Conservation (phyloP, 2,113 vertebrate genomes). For the Plectropomus leopardus region DNA sequence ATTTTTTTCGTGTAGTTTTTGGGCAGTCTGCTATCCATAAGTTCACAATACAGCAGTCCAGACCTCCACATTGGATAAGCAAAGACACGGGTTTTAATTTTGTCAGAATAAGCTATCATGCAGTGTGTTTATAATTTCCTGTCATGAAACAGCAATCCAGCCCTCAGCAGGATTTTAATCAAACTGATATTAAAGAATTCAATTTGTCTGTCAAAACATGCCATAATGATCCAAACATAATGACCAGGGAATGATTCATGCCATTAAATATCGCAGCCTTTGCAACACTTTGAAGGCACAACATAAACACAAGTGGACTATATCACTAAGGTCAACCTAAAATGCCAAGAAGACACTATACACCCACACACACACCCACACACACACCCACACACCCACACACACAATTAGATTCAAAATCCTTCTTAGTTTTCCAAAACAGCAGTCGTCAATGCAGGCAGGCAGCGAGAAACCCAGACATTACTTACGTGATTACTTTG, state of each 20-base stretch:
- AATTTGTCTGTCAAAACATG: neutral
- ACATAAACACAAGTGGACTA: neutral
- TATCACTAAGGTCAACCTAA: neutral
- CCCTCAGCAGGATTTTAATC: constrained; percentile 32
- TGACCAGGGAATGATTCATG: neutral
- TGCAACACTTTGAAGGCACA: constrained; percentile 1
- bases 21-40: neutral
- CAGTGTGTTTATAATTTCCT: constrained; percentile 20
- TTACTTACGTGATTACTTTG: constrained; percentile 97
- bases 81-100: constrained; percentile 4
- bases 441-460: constrained; percentile 14
- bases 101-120: constrained; percentile 30
- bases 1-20: neutral
- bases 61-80: constrained; percentile 3
- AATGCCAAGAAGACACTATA: constrained; percentile 14
- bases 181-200: constrained; percentile 14
- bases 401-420: constrained; percentile 41
- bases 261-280: neutral
- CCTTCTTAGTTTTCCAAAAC: constrained; percentile 47
- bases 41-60: neutral
- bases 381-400: too few relatives aligned
- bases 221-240: neutral
- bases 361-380: too few relatives aligned
- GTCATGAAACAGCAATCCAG: constrained; percentile 31
- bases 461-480: constrained; percentile 30